A percentile compares a stretch with the other conserved stretches of the same genome.
Evolutionary conservation across 2,113 vertebrate genomes (phyloP).

Genomic region (Tachysurus vachellii): DNA sequence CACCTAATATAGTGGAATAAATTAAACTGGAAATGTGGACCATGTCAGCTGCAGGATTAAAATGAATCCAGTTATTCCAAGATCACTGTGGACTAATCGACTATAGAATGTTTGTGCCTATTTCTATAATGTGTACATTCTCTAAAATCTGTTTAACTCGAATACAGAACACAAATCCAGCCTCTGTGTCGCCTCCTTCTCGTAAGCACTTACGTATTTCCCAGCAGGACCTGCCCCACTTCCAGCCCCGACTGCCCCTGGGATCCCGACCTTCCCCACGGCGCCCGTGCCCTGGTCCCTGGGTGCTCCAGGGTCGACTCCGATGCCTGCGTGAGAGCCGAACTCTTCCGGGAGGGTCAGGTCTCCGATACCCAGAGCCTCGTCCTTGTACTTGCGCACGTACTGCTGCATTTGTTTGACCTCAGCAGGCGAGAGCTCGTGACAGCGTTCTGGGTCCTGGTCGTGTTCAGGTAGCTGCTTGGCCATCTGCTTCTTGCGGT

Average conservation of each 20-base stretch:
- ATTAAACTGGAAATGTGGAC: background rate
- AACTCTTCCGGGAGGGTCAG: constrained; percentile 84
- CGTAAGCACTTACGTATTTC: constrained; percentile 81
- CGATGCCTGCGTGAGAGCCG: constrained; percentile 53
- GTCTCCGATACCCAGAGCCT: constrained; percentile 91
- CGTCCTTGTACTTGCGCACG: constrained; percentile 93
- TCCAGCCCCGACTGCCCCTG: constrained; percentile 59
- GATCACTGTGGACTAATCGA: background rate
- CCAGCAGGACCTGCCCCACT: constrained; percentile 54
- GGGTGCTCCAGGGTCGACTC: constrained; percentile 40
- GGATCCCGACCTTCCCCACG: constrained; percentile 66
- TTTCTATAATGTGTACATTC: background rate
- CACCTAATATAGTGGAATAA: background rate
- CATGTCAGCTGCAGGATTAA: background rate
- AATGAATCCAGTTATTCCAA: background rate
- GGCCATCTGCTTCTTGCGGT: constrained; percentile 96
- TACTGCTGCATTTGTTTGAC: constrained; percentile 95
- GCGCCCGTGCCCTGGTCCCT: constrained; percentile 67
- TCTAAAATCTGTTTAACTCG: background rate
- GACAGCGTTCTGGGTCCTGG: constrained; percentile 94
- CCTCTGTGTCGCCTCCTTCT: no score
- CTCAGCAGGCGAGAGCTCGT: constrained; percentile 88
- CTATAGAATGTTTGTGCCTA: background rate
- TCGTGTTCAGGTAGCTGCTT: constrained; percentile 96
- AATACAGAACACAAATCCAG: background rate